Conservation (phyloP, 2,113 vertebrate genomes). For the Macquaria australasica region DNA sequence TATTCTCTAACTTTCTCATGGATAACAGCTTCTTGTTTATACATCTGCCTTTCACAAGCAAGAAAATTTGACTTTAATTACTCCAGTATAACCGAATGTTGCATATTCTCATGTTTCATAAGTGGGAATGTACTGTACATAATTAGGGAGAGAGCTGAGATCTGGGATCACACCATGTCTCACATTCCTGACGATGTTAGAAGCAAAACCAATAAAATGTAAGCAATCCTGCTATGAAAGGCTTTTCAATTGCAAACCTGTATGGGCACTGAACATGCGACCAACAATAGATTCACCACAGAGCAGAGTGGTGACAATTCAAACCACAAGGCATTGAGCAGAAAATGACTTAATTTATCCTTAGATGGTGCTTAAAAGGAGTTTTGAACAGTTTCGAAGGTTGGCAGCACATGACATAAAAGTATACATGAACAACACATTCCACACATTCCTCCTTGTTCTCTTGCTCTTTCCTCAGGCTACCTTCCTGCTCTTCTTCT, state of each 20-base stretch:
- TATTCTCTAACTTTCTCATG: conserved; percentile 8
- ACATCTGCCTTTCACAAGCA: not conserved
- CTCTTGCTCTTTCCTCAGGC: conserved; percentile 32
- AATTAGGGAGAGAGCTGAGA: conserved; percentile 3
- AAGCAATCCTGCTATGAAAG: not conserved
- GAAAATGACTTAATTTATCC: conserved; percentile 5
- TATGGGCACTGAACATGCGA: not conserved
- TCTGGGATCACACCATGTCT: conserved; percentile 28
- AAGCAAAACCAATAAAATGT: conserved; percentile 1
- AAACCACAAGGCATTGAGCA: not conserved
- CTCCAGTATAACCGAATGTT: not conserved
- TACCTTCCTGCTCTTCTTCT: conserved; percentile 15
- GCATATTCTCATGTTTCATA: conserved; percentile 20
- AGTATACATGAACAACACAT: too few species aligned
- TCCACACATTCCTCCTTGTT: conserved; percentile 11
- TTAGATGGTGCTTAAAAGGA: conserved; percentile 1
- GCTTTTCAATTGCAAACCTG: conserved; percentile 8
- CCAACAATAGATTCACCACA: conserved; percentile 10
- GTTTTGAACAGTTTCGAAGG: not conserved
- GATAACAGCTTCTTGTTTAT: not conserved
- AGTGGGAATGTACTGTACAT: conserved; percentile 13
- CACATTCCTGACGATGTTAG: conserved; percentile 32
- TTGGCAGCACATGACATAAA: not conserved
- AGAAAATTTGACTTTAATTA: conserved; percentile 25
- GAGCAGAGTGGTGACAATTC: not conserved